These are phyloP conservation scores for Sebastolobus altivelis DNA, from an alignment of 2,797 vertebrate species.

Conservation along the genomic window DNA sequence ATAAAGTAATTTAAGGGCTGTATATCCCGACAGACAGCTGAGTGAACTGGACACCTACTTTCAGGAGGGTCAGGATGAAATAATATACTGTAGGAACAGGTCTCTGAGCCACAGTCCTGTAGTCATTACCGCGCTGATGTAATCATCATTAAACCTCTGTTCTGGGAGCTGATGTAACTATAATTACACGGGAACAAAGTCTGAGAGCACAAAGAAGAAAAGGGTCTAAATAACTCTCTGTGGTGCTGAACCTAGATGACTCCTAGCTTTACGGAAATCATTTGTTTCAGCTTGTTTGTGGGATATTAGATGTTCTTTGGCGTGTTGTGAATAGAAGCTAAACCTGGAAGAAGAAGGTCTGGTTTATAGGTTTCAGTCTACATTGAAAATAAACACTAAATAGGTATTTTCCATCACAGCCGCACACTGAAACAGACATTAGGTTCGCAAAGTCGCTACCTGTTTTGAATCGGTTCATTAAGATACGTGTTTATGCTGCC, in stretches of 20 bases:
- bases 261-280: background rate
- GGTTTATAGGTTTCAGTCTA: background rate
- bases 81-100: conserved; percentile 11
- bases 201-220: conserved; percentile 8
- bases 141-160: conserved; percentile 36
- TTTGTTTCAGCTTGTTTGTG: background rate
- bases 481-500: background rate
- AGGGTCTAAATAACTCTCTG: background rate
- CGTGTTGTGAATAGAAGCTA: background rate
- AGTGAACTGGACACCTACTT: conserved; percentile 23
- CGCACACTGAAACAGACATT: background rate
- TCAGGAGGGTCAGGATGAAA: conserved; percentile 11
- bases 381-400: background rate
- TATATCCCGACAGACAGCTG: background rate
- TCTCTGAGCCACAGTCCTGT: background rate
- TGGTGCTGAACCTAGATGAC: background rate
- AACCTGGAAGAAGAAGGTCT: background rate
- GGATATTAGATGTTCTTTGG: background rate
- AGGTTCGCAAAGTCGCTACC: background rate
- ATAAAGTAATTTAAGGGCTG: background rate
- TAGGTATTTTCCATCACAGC: background rate
- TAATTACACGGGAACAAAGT: conserved; percentile 15
- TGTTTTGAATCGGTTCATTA: background rate
- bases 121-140: conserved; percentile 35
- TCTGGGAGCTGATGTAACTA: conserved; percentile 11